Conservation (phyloP, 2,888 invertebrate genomes). For the Rotaria magnacalcarata region DNA sequence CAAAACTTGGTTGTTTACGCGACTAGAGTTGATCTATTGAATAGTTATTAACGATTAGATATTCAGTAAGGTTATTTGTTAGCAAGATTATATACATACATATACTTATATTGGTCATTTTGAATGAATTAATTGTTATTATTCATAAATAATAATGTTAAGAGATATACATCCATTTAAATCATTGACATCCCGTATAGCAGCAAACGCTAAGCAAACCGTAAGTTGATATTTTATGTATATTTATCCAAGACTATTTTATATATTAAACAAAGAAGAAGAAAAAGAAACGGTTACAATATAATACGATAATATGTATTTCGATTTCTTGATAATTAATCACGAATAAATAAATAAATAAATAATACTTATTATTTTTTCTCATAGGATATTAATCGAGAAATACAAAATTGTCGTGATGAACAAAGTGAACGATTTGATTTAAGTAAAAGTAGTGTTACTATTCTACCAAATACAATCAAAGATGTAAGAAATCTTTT, state of each 20-base stretch:
- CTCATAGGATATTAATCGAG: slow-evolving; percentile 40
- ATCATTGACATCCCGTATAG: slow-evolving; percentile 23
- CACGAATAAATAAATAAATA: neutral
- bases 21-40: neutral
- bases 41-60: neutral
- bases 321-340: neutral
- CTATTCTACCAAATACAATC: slow-evolving; percentile 42
- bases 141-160: neutral
- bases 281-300: neutral
- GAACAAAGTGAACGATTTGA: slow-evolving; percentile 45
- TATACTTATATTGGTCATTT: neutral
- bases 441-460: slow-evolving; percentile 46
- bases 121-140: neutral
- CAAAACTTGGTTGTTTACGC: neutral
- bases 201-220: slow-evolving; percentile 23
- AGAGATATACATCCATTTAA: slow-evolving; percentile 27
- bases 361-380: neutral
- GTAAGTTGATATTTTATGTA: neutral
- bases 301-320: neutral
- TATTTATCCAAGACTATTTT: neutral
- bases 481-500: slow-evolving; percentile 38
- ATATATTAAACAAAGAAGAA: too few species aligned
- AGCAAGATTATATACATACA: neutral
- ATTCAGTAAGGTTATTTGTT: neutral
- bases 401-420: slow-evolving; percentile 44